A percentile compares a stretch with the other conserved stretches of the same genome.
Evolutionary conservation across 2,888 invertebrate genomes (phyloP).

Genomic region (Aphodius sticticus): DNA sequence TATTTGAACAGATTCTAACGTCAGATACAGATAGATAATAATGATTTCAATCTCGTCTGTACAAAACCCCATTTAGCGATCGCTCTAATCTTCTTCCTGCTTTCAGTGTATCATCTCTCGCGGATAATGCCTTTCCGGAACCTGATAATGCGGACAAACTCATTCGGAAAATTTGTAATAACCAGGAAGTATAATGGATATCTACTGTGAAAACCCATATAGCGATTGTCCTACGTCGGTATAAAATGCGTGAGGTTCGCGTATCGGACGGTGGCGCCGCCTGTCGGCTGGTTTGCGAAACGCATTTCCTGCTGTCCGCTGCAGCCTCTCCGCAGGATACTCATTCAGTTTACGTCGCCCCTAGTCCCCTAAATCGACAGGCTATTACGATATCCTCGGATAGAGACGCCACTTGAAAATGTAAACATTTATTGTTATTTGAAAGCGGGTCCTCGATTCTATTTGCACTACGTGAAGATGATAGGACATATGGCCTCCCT

Average conservation of each 20-base stretch:
- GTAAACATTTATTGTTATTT: slow-evolving; percentile 57
- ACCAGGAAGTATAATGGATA: background rate
- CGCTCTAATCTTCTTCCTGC: background rate
- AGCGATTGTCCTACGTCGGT: background rate
- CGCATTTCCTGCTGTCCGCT: background rate
- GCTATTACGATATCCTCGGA: background rate
- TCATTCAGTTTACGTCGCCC: background rate
- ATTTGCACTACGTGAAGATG: background rate
- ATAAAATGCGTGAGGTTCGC: background rate
- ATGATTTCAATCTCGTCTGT: background rate
- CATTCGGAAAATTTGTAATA: background rate
- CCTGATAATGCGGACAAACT: background rate
- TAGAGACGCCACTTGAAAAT: slow-evolving; percentile 42
- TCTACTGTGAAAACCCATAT: background rate
- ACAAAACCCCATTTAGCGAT: background rate
- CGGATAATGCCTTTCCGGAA: background rate
- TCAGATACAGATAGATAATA: background rate
- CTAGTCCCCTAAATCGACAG: background rate
- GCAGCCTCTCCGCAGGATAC: background rate
- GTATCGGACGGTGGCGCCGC: background rate
- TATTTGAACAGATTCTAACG: background rate
- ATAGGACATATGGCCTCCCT: background rate
- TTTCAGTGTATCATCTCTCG: background rate
- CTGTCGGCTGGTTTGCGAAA: background rate
- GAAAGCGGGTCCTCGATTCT: slow-evolving; percentile 37